These are phyloP conservation scores for Rhimphoctona megacephalus DNA, from an alignment of 2,888 invertebrate species.

Conservation along the genomic window DNA sequence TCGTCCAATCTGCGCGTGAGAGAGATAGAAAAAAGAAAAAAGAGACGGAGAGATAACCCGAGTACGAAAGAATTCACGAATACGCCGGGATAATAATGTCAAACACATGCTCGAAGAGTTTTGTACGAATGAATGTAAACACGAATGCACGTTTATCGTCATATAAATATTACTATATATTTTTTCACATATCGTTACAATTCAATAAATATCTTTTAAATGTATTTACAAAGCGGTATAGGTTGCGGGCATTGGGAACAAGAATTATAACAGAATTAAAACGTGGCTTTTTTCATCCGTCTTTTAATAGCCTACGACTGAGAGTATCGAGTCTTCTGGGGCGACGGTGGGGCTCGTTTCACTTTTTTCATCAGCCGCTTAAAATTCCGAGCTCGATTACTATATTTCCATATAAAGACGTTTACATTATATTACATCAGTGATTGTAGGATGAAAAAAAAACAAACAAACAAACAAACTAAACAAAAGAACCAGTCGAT, in stretches of 20 bases:
- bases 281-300: constrained; percentile 23
- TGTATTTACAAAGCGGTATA: constrained; percentile 79
- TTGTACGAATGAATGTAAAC: constrained; percentile 41
- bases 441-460: constrained; percentile 27
- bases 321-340: constrained; percentile 42
- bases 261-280: constrained; percentile 58
- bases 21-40: constrained; percentile 3
- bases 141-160: constrained; percentile 68
- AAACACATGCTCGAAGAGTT: constrained; percentile 16
- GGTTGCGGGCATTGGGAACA: constrained; percentile 49
- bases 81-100: constrained; percentile 35
- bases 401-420: constrained; percentile 32
- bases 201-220: constrained; percentile 83
- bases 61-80: constrained; percentile 4
- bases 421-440: constrained; percentile 44
- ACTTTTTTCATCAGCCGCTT: constrained; percentile 36
- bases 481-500: constrained; percentile 32
- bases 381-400: constrained; percentile 5
- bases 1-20: constrained; percentile 38
- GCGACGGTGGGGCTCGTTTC: constrained; percentile 10
- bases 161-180: constrained; percentile 82
- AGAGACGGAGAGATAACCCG: neutral
- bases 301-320: constrained; percentile 57
- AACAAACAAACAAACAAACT: neutral
- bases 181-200: constrained; percentile 82